Base-by-base conservation (phyloP, 2,888 invertebrate species). In the Eudemis profundana region DNA sequence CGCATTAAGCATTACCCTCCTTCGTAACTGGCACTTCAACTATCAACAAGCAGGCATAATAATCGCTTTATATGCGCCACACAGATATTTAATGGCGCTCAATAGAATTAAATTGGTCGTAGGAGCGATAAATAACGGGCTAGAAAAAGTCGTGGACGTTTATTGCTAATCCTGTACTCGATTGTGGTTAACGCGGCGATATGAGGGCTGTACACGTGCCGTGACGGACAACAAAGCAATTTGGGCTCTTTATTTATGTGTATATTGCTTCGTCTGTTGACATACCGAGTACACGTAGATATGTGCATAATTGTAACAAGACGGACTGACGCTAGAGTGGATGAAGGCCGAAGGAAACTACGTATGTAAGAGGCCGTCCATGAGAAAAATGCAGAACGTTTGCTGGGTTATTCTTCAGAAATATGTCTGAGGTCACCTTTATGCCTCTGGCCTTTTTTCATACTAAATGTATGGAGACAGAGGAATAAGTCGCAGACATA, bases 41-140 rank as follows among this genome's bases (percentile, higher is more conserved):
- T 44, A 29, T 44, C 56, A 44, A 44, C 29, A 56, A 29, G 40
- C 56, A 27, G 36, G 15, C 40, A 42, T 56, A 56, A 56, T 56
- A 44, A 56, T 56, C 56, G 42, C 56, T 56, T 56, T 56, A 56
- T 56, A 56, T 56, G 56, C 56, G 42, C n/a, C 42, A 4, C 29
- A 27, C 56, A 33, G 33, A 10, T 29, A 17, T 56, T 29, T 42
- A 42, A 56, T 44, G 23, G 44, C 29, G 8, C 38, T 40, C 56
- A n/a, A 56, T 56, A 56, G 29, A 56, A 56, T 56, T 56, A 56
- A 56, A 56, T 56, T 56, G 56, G 56, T 15, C 42, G 29, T 33
- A 17, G 33, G 4, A 8, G 17, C 27, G 15, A 29, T 56, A 56
- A 56, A 56, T 44, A 56, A 44, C 19, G 42, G 56, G 12, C 29